Evolutionary conservation across 1,140 invertebrate genomes (phyloP).

Genomic region (Trypoxylus dichotomus): DNA sequence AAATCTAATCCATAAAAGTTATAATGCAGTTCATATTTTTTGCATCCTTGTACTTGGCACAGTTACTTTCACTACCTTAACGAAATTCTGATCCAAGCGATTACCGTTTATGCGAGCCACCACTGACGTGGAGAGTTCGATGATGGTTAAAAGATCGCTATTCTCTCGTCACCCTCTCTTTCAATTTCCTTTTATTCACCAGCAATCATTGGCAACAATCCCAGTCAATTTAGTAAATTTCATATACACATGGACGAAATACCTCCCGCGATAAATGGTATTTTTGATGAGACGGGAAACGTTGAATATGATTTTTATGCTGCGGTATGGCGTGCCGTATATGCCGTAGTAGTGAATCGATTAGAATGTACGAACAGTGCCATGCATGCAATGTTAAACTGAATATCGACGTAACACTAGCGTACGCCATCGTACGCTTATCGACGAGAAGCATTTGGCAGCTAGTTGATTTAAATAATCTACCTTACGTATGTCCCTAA

Average conservation of each 20-base stretch:
- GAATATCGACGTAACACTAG: background rate
- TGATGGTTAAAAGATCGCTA: background rate
- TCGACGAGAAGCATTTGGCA: background rate
- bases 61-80: no score
- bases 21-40: background rate
- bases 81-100: no score
- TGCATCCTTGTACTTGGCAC: background rate
- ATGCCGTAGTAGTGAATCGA: background rate
- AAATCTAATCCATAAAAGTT: background rate
- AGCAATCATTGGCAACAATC: background rate
- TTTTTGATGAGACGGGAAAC: background rate
- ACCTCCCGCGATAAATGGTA: background rate
- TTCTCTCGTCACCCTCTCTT: background rate
- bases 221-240: slow-evolving; percentile 10
- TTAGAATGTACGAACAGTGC: background rate
- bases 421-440: background rate
- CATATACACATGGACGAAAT: background rate
- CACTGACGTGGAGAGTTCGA: background rate
- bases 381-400: background rate
- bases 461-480: background rate
- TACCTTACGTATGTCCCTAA: no score
- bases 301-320: background rate
- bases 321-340: no score
- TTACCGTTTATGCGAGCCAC: background rate
- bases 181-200: background rate